Evolutionary conservation across 2,797 vertebrate species (phyloP).

Genomic region (Sparidentex hasta): DNA sequence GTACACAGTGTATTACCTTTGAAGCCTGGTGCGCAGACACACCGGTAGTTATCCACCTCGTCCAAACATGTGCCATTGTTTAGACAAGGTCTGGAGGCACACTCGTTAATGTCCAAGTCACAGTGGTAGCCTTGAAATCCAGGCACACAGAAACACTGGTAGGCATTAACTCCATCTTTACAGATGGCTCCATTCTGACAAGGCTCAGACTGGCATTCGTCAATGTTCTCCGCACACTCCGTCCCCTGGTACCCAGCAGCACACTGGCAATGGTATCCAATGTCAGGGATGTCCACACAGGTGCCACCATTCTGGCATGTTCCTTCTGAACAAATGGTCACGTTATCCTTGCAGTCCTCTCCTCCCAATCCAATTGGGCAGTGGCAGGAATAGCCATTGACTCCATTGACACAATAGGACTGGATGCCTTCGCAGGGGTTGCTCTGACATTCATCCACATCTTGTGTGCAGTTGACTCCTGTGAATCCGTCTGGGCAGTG

Average conservation of each 20-base stretch:
- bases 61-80: slow-evolving; percentile 93
- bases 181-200: slow-evolving; percentile 97
- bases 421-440: slow-evolving; percentile 82
- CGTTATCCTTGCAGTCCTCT: slow-evolving; percentile 77
- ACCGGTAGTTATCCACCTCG: slow-evolving; percentile 90
- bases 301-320: slow-evolving; percentile 88
- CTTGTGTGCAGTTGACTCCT: slow-evolving; percentile 76
- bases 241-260: slow-evolving; percentile 83
- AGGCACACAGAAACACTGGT: slow-evolving; percentile 95
- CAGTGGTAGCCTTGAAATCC: slow-evolving; percentile 96
- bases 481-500: slow-evolving; percentile 79
- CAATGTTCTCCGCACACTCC: slow-evolving; percentile 84
- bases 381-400: slow-evolving; percentile 82
- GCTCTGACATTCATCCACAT: slow-evolving; percentile 80
- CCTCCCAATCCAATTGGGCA: slow-evolving; percentile 82
- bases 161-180: slow-evolving; percentile 80
- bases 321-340: slow-evolving; percentile 78
- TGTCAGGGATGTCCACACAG: slow-evolving; percentile 78
- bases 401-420: slow-evolving; percentile 77
- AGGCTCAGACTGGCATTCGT: slow-evolving; percentile 88
- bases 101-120: slow-evolving; percentile 97
- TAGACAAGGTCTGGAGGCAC: slow-evolving; percentile 92
- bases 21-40: slow-evolving; percentile 89
- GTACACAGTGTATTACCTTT: slow-evolving; percentile 83
- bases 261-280: slow-evolving; percentile 84